Evolutionary conservation across 2,113 vertebrate genomes (phyloP), one percentile per base, ranked within the genome.

Genomic region (Paralichthys olivaceus): DNA sequence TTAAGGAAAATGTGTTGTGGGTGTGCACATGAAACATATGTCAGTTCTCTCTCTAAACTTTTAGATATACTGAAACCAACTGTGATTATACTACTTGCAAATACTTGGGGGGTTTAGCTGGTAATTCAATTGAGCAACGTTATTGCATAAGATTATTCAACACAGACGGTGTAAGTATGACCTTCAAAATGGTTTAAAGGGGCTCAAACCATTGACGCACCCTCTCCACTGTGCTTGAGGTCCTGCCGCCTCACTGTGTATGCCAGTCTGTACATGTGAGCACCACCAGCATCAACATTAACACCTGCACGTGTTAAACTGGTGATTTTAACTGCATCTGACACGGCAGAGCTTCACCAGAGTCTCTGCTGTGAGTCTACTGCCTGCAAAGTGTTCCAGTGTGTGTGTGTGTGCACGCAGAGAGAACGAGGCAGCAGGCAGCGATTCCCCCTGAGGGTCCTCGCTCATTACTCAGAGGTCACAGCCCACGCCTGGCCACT

Each of bases 401-500:
- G 56, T 29, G 26, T 23, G 11, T 40, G 34, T 56, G 25, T 65
- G 67, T 56, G 43, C 37, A 51, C 14, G 29, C 59, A 13, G 29
- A 54, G 57, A 49, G 75, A 91, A 87, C 65, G 69, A 80, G 92
- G 83, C 85, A 29, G 87, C 67, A 77, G 74, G 72, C 84, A 77
- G 75, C 74, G 63, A 43, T 65, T 68, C 74, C 81, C 83, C 73
- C 77, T 28, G 78, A 87, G 82, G 84, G 76, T 79, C 67, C 69
- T 84, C 15, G 60, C 89, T 91, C 88, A 86, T 93, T 92, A 93
- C 88, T 87, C 87, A 90, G 88, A 90, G 92, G 92, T 92, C 93
- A 92, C 61, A 91, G 89, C 89, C 90, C 88, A 89, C 71, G 87
- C 87, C 82, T 89, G 78, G 81, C 82, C 90, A 90, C 88, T 92